These are phyloP conservation scores for Druon quercuslanigerum DNA, from an alignment of 1,140 invertebrate genomes.

Conservation along the genomic window DNA sequence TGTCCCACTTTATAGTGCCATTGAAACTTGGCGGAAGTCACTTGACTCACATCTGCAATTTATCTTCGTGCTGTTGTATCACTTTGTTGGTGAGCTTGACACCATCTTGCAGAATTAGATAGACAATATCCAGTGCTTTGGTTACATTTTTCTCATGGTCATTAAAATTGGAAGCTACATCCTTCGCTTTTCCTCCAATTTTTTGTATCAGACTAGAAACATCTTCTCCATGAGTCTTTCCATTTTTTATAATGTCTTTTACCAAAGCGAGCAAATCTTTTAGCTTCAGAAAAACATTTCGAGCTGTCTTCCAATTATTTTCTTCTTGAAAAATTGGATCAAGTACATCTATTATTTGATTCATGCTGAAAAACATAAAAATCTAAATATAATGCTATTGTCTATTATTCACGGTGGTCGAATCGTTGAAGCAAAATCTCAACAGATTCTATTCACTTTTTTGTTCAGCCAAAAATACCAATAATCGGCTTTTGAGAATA, in stretches of 20 bases:
- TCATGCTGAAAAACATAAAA: slow-evolving; percentile 56
- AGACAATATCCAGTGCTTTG: slow-evolving; percentile 53
- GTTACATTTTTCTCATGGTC: slow-evolving; percentile 53
- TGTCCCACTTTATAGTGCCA: too few species aligned
- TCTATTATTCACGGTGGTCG: too few species aligned
- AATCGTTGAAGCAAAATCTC: too few species aligned
- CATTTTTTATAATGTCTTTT: slow-evolving; percentile 47
- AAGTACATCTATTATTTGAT: slow-evolving; percentile 56
- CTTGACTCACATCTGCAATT: slow-evolving; percentile 52
- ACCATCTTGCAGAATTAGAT: slow-evolving; percentile 57
- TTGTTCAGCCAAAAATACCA: too few species aligned
- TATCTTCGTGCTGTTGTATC: slow-evolving; percentile 52
- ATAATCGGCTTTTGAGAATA: too few species aligned
- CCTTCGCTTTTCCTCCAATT: slow-evolving; percentile 34
- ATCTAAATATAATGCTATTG: slow-evolving; percentile 26
- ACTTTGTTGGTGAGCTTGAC: slow-evolving; percentile 58
- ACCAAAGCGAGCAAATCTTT: slow-evolving; percentile 57
- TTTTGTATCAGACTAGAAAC: slow-evolving; percentile 44
- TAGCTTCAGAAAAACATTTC: slow-evolving; percentile 55
- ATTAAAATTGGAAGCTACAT: slow-evolving; percentile 27
- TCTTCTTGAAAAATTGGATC: slow-evolving; percentile 60
- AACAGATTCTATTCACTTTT: too few species aligned
- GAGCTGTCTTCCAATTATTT: slow-evolving; percentile 54
- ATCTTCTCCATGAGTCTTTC: slow-evolving; percentile 1
- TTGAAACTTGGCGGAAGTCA: not conserved